A percentile compares a stretch with the other conserved stretches of the same genome.
These are phyloP conservation scores for Hystrix cristata DNA, from an alignment of 2,113 vertebrate species.

Conservation along the genomic window DNA sequence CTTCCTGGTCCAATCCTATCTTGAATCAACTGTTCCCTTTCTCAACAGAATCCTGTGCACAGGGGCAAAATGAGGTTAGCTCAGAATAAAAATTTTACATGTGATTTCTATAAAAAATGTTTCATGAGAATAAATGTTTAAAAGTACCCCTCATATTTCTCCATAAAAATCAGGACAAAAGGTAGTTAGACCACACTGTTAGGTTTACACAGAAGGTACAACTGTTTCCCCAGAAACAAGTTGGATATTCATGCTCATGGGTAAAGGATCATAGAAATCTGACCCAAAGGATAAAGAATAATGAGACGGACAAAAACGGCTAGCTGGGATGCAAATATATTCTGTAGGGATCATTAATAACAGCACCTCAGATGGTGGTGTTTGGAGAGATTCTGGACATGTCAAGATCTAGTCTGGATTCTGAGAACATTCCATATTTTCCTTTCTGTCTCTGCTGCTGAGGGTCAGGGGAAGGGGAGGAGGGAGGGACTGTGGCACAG, in stretches of 20 bases:
- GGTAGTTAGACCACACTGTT: not conserved
- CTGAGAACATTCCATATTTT: not conserved
- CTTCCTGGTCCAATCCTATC: not conserved
- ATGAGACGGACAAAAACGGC: not conserved
- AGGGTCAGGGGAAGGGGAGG: not conserved
- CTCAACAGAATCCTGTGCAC: not conserved
- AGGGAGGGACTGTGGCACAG: not conserved
- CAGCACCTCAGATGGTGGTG: not conserved
- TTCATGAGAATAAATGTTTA: not conserved
- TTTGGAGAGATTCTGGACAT: not conserved
- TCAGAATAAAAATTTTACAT: not conserved
- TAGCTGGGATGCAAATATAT: not conserved
- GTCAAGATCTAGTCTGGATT: not conserved
- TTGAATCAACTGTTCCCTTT: not conserved
- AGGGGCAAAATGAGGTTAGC: not conserved
- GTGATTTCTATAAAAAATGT: not conserved
- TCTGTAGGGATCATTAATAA: not conserved
- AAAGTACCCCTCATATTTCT: not conserved
- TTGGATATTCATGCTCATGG: conserved; percentile 17
- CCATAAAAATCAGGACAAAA: conserved; percentile 60
- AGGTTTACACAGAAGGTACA: conserved; percentile 10
- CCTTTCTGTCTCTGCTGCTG: not conserved
- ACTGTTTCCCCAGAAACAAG: conserved; percentile 66
- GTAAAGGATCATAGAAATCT: not conserved
- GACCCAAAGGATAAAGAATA: conserved; percentile 32